Base-by-base conservation (phyloP, 2,113 vertebrate genomes). In the Piliocolobus tephrosceles region DNA sequence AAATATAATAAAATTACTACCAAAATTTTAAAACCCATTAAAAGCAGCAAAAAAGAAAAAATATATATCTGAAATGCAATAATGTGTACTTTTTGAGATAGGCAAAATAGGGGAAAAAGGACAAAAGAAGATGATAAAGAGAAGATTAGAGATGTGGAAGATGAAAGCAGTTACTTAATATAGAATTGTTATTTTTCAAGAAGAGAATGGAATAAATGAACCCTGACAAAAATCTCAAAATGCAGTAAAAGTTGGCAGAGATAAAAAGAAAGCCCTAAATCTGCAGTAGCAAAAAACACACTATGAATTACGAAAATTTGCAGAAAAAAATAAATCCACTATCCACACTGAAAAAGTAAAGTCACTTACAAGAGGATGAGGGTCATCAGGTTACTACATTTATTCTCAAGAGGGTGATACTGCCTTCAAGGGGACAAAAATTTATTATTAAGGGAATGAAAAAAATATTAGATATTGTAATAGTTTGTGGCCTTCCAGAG, bases 21-120 rank as follows among this genome's bases (percentile, higher is more conserved):
- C 45, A 76, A 92, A 93, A 66, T 47, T 68, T 17, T 16, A 9
- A 79, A 86, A 90, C 88, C 30, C 30, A 47, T 79, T 64, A 50
- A 92, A 93, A 96, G 47, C 20, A 91, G 23, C 38, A 84, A 68
- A 89, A 95, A 75, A 47, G 7, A 95, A 95, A 90, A 88, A 3
- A 38, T 2, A 95, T 22, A 45, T 0, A 76, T 70, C 47, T 66
- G 9, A 96, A 96, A 70, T 17, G 13, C 66, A 76, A 75, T 80
- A 50, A 50, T 20, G n/a, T 93, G 50, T 14, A 64, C 38, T 76
- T 57, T 89, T 85, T 92, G 40, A 87, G 80, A 79, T 79, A 40
- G 7, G 14, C 50, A 96, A 78, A 64, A 85, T 72, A 89, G 64
- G 7, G 55, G 32, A 16, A 43, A 83, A 68, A 12, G 16, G n/a